Percentiles rank a stretch among this genome's conserved stretches.
Conservation (phyloP, 2,888 invertebrate genomes). For the Apotomis betuletana region DNA sequence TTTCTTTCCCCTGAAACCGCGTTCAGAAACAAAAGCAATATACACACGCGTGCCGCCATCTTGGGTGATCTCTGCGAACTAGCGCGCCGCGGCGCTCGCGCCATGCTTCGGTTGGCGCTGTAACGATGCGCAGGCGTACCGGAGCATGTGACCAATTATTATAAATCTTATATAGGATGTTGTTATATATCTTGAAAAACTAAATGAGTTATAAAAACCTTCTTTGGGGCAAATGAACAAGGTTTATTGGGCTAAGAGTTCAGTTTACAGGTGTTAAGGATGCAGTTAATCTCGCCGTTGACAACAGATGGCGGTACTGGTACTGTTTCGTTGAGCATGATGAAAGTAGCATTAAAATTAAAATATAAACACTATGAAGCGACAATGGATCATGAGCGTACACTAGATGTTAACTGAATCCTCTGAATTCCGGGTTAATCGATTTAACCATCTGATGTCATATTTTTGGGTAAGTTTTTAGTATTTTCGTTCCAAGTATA, state of each 20-base stretch:
- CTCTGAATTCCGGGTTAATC: too few relatives aligned
- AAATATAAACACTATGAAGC: too few relatives aligned
- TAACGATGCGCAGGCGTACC: conserved; percentile 69
- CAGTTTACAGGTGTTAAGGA: neutral
- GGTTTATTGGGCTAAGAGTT: neutral
- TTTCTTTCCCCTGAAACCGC: conserved; percentile 57
- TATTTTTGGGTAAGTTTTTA: too few relatives aligned
- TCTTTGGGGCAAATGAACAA: neutral
- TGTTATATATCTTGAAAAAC: conserved; percentile 24
- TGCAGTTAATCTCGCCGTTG: neutral
- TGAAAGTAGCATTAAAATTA: too few relatives aligned
- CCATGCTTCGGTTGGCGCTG: conserved; percentile 64
- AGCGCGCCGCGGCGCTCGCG: conserved; percentile 49
- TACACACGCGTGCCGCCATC: conserved; percentile 71
- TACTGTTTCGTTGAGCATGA: neutral
- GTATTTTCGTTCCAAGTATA: too few relatives aligned
- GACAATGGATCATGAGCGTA: too few relatives aligned
- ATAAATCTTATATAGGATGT: conserved; percentile 59
- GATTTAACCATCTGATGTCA: too few relatives aligned
- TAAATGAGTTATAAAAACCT: neutral
- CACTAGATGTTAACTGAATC: too few relatives aligned
- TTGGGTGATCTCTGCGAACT: conserved; percentile 58
- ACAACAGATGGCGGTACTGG: conserved; percentile 56
- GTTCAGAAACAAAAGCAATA: conserved; percentile 55
- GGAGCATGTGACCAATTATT: conserved; percentile 60